A percentile compares a stretch with the other conserved stretches of the same genome.
Evolutionary conservation across 2,888 invertebrate genomes (phyloP).

Genomic region (Stenolophus ochropezus): DNA sequence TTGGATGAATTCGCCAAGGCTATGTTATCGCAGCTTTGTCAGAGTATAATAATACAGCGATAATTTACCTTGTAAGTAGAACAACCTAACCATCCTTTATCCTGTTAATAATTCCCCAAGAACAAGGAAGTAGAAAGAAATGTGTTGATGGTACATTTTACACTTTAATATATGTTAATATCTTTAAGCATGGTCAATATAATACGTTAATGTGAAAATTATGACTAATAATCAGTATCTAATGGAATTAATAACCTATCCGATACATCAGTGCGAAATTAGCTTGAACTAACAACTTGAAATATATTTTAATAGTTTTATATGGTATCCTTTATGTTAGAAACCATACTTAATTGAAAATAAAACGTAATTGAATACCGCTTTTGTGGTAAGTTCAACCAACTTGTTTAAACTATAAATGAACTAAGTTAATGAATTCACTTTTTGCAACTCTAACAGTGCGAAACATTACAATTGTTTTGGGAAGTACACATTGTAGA

Average conservation of each 20-base stretch:
- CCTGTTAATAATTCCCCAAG: not conserved
- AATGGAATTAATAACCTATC: not conserved
- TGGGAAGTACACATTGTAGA: not conserved
- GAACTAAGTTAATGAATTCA: not conserved
- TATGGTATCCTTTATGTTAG: not conserved
- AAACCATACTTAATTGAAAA: not conserved
- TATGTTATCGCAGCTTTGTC: not conserved
- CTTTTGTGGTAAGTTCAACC: not conserved
- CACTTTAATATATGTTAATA: constrained; percentile 22
- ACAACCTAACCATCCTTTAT: not conserved
- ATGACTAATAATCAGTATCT: not conserved
- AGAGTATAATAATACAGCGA: not conserved
- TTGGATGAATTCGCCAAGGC: not conserved
- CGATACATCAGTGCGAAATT: not conserved
- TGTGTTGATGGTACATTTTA: constrained; percentile 9
- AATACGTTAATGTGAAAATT: not conserved
- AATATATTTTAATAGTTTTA: not conserved
- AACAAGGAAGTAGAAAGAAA: constrained; percentile 12
- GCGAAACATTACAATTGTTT: not conserved
- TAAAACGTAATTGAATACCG: not conserved
- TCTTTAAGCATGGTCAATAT: constrained; percentile 19
- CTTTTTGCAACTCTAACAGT: not conserved
- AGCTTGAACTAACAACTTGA: not conserved
- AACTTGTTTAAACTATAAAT: not conserved
- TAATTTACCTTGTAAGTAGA: not conserved